A percentile compares a stretch with the other conserved stretches of the same genome.
Evolutionary conservation across 2,888 invertebrate species (phyloP).

Genomic region (Chouioia cunea): DNA sequence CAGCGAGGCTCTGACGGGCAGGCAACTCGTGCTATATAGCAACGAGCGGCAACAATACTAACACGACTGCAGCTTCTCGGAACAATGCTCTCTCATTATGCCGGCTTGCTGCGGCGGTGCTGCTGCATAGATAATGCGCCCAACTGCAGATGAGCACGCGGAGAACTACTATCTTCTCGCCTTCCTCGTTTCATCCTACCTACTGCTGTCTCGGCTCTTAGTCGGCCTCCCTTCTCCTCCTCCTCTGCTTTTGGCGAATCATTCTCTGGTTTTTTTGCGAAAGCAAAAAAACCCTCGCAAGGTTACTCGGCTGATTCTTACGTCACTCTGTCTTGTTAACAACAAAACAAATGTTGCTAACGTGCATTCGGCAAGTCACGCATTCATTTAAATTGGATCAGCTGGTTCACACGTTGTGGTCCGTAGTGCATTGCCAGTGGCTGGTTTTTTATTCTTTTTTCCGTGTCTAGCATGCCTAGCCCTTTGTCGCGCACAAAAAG

Average conservation of each 20-base stretch:
- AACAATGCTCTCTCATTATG: slow-evolving; percentile 66
- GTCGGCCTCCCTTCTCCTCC: neutral
- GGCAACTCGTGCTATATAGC: no score
- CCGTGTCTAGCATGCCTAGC: neutral
- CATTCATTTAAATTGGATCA: no score
- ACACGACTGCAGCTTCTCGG: slow-evolving; percentile 63
- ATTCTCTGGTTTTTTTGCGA: neutral
- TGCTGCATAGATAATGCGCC: neutral
- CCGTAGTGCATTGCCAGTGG: neutral
- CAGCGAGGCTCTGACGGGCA: slow-evolving; percentile 22
- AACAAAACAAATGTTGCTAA: no score
- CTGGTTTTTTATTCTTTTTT: neutral
- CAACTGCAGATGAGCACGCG: neutral
- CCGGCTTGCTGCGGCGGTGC: slow-evolving; percentile 53
- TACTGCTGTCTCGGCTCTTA: slow-evolving; percentile 32
- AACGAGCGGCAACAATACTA: slow-evolving; percentile 62
- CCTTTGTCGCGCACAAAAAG: slow-evolving; percentile 7
- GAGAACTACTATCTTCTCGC: no score
- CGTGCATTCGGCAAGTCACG: no score
- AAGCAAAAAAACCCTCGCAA: no score
- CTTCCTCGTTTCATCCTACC: slow-evolving; percentile 40
- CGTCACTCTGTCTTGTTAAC: no score
- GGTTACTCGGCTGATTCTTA: no score
- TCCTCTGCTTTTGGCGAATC: neutral
- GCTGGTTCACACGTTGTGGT: no score